These are phyloP conservation scores for Oscarella lobularis DNA, from an alignment of 37 sponge, comb jelly and placozoan species.

Conservation along the genomic window DNA sequence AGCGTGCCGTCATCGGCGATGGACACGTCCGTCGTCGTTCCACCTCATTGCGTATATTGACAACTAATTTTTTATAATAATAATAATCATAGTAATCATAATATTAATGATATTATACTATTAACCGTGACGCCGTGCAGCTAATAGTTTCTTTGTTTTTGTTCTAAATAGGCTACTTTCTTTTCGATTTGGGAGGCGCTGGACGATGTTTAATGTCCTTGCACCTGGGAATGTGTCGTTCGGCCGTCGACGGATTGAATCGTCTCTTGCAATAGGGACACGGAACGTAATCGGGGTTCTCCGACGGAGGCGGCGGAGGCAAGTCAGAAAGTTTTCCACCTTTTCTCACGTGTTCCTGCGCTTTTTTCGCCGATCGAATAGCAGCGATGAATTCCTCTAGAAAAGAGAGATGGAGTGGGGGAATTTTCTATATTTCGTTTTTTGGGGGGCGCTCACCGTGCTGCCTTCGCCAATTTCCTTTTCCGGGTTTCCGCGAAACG, in stretches of 20 bases:
- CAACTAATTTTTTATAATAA: too few relatives aligned
- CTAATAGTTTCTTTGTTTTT: too few relatives aligned
- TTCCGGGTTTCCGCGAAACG: neutral
- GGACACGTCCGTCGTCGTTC: too few relatives aligned
- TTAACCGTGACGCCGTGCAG: too few relatives aligned
- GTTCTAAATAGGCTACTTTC: too few relatives aligned
- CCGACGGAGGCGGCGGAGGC: slow-evolving; percentile 7
- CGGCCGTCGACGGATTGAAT: slow-evolving; percentile 2
- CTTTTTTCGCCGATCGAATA: neutral
- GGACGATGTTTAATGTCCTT: slow-evolving; percentile 12
- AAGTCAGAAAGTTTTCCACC: slow-evolving; percentile 6
- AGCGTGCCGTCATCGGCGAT: too few relatives aligned
- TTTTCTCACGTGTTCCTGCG: neutral
- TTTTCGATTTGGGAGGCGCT: slow-evolving; percentile 2
- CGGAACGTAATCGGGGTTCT: slow-evolving; percentile 4
- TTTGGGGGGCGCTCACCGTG: too few relatives aligned
- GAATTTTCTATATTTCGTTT: too few relatives aligned
- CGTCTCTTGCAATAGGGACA: slow-evolving; percentile 1
- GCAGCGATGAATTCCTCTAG: neutral
- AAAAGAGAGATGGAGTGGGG: too few relatives aligned
- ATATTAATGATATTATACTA: too few relatives aligned
- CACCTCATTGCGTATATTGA: too few relatives aligned
- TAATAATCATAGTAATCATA: too few relatives aligned
- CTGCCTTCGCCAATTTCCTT: neutral
- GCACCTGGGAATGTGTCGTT: slow-evolving; percentile 7